A percentile compares a stretch with the other conserved stretches of the same genome.
phyloP scores from a whole-genome alignment of 2,888 invertebrate species.

The Agapostemon virescens region DNA sequence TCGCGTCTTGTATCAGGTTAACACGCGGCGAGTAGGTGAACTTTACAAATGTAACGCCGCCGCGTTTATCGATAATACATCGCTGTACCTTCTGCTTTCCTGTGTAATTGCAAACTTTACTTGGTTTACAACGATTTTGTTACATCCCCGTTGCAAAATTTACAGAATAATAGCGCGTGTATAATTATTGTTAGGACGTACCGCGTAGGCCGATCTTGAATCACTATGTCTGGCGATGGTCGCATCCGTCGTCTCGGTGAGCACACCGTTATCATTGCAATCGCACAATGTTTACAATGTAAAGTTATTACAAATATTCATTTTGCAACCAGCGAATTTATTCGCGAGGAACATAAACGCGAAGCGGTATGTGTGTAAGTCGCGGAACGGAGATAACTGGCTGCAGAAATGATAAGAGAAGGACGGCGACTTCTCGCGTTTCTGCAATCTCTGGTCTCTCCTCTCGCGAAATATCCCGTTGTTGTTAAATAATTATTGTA shows the following conservation, averaged over 20 bases:
- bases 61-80: constrained; percentile 61
- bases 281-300: background rate
- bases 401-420: background rate
- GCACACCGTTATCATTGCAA: accelerated
- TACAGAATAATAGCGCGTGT: background rate
- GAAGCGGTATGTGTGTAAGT: background rate
- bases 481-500: background rate
- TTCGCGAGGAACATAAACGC: constrained; percentile 16
- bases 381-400: background rate
- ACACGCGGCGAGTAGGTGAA: constrained; percentile 64
- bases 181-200: accelerated
- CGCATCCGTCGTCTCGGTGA: background rate
- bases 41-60: constrained; percentile 70
- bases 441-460: too few relatives aligned
- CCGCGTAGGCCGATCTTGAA: background rate
- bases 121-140: constrained; percentile 70
- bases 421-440: background rate
- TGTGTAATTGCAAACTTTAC: constrained; percentile 74
- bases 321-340: background rate
- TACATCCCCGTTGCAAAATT: constrained; percentile 26
- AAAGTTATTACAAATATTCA: background rate
- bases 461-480: background rate
- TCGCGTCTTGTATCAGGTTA: constrained; percentile 77
- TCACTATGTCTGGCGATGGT: background rate
- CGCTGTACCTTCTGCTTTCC: constrained; percentile 73